phyloP scores from a whole-genome alignment of 1,140 invertebrate species.

The Panagrolaimus sp. region DNA sequence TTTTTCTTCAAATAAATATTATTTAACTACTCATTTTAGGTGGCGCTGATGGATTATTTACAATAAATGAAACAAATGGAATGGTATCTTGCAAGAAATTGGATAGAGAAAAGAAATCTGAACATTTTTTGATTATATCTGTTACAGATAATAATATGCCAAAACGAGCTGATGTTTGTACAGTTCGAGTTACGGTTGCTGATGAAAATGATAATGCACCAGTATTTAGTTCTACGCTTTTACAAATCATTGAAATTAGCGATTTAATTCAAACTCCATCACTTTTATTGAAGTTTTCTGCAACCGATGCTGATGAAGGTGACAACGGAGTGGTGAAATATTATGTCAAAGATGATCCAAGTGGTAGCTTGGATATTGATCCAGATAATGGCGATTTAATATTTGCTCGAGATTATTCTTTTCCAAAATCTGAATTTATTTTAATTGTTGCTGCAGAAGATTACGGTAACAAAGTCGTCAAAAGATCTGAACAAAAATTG shows the following conservation, averaged over 20 bases:
- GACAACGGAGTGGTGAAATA: constrained; percentile 31
- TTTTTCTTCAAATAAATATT: no score
- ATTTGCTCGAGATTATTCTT: constrained; percentile 39
- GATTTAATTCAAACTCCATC: background rate
- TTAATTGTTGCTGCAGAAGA: constrained; percentile 27
- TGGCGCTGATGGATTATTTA: constrained; percentile 32
- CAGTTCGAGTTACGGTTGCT: constrained; percentile 23
- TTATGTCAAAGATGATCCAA: constrained; percentile 23
- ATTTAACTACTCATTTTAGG: constrained; percentile 14
- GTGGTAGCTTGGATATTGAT: constrained; percentile 30
- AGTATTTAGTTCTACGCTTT: constrained; percentile 16
- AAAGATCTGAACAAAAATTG: constrained; percentile 21
- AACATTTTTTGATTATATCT: constrained; percentile 39
- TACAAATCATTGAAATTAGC: background rate
- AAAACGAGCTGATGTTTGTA: constrained; percentile 40
- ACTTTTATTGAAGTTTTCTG: constrained; percentile 21
- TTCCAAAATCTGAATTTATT: constrained; percentile 16
- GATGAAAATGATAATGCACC: constrained; percentile 35
- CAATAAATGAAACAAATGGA: constrained; percentile 34
- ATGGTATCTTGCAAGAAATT: constrained; percentile 24
- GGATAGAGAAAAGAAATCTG: constrained; percentile 30
- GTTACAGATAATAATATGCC: constrained; percentile 35
- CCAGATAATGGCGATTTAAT: constrained; percentile 33
- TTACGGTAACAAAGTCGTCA: constrained; percentile 15
- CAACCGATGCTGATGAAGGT: constrained; percentile 32